Conservation (phyloP, 1,140 invertebrate species). For the Tetramorium alpestre region DNA sequence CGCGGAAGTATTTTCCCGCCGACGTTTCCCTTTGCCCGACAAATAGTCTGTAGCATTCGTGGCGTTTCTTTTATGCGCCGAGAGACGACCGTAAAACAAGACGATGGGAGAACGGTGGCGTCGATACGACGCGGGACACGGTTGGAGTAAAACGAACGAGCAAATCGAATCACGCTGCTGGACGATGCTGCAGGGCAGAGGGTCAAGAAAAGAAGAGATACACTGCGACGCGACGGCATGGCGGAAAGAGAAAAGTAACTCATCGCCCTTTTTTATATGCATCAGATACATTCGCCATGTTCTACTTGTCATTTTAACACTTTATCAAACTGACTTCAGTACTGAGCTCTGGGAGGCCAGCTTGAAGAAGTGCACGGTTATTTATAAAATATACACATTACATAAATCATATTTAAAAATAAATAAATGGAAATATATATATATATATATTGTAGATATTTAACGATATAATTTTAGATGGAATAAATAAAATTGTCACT, state of each 20-base stretch:
- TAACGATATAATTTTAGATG: background rate
- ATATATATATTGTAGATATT: background rate
- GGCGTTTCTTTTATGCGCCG: constrained; percentile 3
- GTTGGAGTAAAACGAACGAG: constrained; percentile 36
- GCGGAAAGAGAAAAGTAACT: background rate
- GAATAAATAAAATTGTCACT: background rate
- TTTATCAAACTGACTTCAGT: background rate
- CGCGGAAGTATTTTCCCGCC: constrained; percentile 5
- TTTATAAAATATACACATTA: background rate
- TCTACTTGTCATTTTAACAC: background rate
- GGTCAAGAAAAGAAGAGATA: background rate
- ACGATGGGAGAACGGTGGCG: background rate
- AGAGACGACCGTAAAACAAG: background rate
- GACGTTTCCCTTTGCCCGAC: background rate
- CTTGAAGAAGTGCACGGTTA: background rate
- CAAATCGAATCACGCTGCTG: constrained; percentile 42
- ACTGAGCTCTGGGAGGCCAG: background rate
- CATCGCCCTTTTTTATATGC: background rate
- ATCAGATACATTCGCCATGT: background rate
- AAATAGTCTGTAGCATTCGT: background rate
- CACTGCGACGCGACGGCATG: background rate
- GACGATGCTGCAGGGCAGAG: background rate
- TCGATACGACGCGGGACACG: constrained; percentile 22
- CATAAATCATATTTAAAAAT: background rate
- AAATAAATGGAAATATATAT: background rate